Conservation (phyloP, 2,113 vertebrate genomes). For the Fulica atra region DNA sequence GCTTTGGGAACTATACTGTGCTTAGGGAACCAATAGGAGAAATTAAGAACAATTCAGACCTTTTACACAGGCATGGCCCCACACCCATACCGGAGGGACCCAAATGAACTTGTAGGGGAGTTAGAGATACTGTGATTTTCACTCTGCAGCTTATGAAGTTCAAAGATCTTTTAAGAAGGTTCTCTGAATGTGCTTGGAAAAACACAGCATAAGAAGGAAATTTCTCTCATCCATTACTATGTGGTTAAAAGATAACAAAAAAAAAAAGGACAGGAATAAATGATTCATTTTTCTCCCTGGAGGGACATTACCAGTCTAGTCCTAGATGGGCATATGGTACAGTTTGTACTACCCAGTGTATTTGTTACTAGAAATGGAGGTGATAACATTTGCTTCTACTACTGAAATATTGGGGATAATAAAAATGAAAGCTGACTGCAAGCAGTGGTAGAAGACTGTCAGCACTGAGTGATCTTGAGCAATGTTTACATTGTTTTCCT, state of each 20-base stretch:
- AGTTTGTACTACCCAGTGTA: neutral
- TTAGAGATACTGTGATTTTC: fast-evolving
- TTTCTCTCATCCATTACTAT: neutral
- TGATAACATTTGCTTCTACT: neutral
- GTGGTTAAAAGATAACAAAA: neutral
- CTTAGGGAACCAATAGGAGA: neutral
- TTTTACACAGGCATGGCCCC: neutral
- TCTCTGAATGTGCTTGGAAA: neutral
- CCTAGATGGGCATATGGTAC: neutral
- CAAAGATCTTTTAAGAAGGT: neutral
- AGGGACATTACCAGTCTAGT: neutral
- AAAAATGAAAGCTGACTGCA: neutral
- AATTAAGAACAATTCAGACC: neutral
- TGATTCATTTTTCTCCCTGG: neutral
- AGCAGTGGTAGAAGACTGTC: neutral
- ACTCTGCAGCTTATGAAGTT: neutral
- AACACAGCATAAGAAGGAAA: neutral
- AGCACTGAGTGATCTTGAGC: neutral
- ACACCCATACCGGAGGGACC: neutral
- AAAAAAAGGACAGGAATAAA: neutral
- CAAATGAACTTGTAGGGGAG: neutral
- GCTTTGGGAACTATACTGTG: neutral
- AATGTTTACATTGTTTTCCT: neutral
- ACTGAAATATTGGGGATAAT: neutral
- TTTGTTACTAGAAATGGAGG: neutral